Evolutionary conservation across 2,888 invertebrate genomes (phyloP).

Genomic region (Coremacera marginata): DNA sequence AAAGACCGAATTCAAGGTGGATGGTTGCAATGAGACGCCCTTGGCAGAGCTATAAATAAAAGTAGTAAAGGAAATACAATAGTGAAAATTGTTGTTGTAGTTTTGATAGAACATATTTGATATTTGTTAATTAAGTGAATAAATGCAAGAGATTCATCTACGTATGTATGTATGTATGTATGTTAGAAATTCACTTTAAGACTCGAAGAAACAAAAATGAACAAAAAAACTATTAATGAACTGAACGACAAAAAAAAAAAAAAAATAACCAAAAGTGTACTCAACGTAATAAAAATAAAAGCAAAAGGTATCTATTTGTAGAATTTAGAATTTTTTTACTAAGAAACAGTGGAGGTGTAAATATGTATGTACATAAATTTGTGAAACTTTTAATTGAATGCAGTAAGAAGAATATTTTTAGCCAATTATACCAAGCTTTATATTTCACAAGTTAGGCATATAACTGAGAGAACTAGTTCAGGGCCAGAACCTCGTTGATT

Average conservation of each 20-base stretch:
- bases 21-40: slow-evolving; percentile 67
- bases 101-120: slow-evolving; percentile 3
- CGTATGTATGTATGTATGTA: no score
- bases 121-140: slow-evolving; percentile 30
- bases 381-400: neutral
- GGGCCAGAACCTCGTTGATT: no score
- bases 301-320: neutral
- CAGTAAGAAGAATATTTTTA: neutral
- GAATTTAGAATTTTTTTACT: slow-evolving; percentile 18
- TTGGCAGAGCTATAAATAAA: slow-evolving; percentile 62
- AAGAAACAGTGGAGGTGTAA: slow-evolving; percentile 8
- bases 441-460: neutral
- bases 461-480: neutral
- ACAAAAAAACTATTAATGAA: neutral
- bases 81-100: slow-evolving; percentile 27
- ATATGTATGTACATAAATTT: neutral
- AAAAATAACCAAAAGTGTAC: neutral
- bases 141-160: slow-evolving; percentile 21
- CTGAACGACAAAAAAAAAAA: neutral
- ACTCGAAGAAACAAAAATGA: neutral
- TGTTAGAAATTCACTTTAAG: neutral
- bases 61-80: slow-evolving; percentile 39
- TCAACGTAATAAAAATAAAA: neutral
- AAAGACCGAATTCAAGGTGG: slow-evolving; percentile 68
- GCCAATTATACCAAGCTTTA: neutral